Conservation (phyloP, 2,888 invertebrate species). For the Sympetrum striolatum region DNA sequence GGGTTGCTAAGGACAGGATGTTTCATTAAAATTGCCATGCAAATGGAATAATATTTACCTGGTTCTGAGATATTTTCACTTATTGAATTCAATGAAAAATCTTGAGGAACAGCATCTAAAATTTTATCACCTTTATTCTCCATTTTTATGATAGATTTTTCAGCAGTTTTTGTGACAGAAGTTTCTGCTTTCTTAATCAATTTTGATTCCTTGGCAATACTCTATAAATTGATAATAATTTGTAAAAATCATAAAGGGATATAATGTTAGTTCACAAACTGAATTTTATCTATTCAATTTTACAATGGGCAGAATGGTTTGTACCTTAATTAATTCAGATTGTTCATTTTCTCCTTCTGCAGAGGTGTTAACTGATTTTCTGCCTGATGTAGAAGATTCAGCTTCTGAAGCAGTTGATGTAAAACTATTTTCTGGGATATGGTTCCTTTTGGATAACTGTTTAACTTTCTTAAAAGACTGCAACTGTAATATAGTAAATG, state of each 20-base stretch:
- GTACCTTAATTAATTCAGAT: neutral
- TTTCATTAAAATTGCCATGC: too few species aligned
- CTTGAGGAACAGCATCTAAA: neutral
- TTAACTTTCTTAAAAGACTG: neutral
- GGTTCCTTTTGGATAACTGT: neutral
- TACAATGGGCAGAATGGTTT: neutral
- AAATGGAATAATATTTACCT: neutral
- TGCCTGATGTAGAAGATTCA: neutral
- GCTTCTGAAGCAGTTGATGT: neutral
- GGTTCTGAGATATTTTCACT: constrained; percentile 22
- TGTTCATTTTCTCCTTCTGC: neutral
- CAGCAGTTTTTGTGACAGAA: neutral
- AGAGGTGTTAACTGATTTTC: neutral
- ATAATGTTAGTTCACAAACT: neutral
- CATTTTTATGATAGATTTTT: neutral
- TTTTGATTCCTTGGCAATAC: neutral
- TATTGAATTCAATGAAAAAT: neutral
- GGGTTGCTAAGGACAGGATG: too few species aligned
- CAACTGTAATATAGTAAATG: neutral
- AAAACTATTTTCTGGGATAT: neutral
- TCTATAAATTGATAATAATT: neutral
- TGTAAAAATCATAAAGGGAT: neutral
- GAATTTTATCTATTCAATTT: neutral
- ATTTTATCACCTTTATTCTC: neutral
- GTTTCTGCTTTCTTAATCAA: neutral